phyloP scores from a whole-genome alignment of 2,113 vertebrate species.

The Spheniscus mendiculus region DNA sequence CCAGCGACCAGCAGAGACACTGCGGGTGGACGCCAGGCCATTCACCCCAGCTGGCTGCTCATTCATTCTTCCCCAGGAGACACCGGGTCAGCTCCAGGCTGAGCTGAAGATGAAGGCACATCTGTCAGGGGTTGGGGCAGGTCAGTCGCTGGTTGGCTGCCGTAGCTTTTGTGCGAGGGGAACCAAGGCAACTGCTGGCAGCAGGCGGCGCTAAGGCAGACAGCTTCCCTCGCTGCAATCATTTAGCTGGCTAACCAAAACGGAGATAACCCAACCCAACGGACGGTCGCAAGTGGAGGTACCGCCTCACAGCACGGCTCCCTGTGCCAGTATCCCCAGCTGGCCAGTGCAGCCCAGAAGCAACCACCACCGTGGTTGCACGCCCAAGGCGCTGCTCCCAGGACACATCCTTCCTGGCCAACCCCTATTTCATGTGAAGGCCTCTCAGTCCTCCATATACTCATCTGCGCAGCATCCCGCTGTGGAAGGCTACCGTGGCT shows the following conservation, averaged over 20 bases:
- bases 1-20: accelerated
- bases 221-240: background rate
- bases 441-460: background rate
- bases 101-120: background rate
- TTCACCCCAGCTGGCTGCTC: background rate
- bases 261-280: background rate
- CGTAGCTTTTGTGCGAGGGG: background rate
- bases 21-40: accelerated
- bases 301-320: accelerated
- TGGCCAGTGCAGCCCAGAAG: background rate
- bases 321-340: background rate
- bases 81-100: background rate
- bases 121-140: background rate
- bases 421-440: accelerated
- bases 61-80: accelerated
- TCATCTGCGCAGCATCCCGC: background rate
- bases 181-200: background rate
- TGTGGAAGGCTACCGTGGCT: accelerated
- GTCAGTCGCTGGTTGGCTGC: accelerated
- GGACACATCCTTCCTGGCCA: background rate
- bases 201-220: background rate
- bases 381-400: accelerated
- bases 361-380: accelerated
- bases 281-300: background rate
- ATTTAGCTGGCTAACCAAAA: background rate